phyloP scores from a whole-genome alignment of 2,888 invertebrate genomes.

The Drosophila quasianomalipes region DNA sequence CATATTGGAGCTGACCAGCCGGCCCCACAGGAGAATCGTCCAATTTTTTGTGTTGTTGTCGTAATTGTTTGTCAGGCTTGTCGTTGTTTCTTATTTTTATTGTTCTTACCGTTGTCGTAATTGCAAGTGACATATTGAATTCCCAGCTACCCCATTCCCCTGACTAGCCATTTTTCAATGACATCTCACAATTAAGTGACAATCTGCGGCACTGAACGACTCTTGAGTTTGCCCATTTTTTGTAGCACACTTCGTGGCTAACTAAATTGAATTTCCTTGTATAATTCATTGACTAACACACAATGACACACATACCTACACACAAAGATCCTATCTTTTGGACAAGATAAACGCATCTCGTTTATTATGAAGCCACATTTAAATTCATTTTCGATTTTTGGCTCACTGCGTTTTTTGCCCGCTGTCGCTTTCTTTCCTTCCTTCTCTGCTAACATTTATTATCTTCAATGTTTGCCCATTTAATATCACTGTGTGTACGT shows the following conservation, averaged over 20 bases:
- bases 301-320: slow-evolving; percentile 16
- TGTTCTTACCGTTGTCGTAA: slow-evolving; percentile 53
- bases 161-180: slow-evolving; percentile 22
- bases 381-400: slow-evolving; percentile 78
- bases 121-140: slow-evolving; percentile 74
- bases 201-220: slow-evolving; percentile 53
- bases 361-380: slow-evolving; percentile 73
- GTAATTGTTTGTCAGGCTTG: slow-evolving; percentile 78
- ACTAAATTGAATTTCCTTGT: slow-evolving; percentile 68
- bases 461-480: slow-evolving; percentile 60
- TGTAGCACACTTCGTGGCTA: slow-evolving; percentile 49
- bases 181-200: slow-evolving; percentile 67
- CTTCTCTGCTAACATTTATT: slow-evolving; percentile 66
- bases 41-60: slow-evolving; percentile 35
- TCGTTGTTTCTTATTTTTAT: slow-evolving; percentile 40
- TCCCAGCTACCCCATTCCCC: slow-evolving; percentile 41
- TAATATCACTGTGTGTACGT: slow-evolving; percentile 5
- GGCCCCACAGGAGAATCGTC: slow-evolving; percentile 56
- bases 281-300: slow-evolving; percentile 67
- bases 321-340: neutral
- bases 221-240: slow-evolving; percentile 43
- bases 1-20: slow-evolving; percentile 35
- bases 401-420: slow-evolving; percentile 31
- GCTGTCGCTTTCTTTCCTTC: slow-evolving; percentile 10
- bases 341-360: slow-evolving; percentile 59